Base-by-base conservation (phyloP, 2,888 invertebrate species). In the Margaritifera margaritifera region DNA sequence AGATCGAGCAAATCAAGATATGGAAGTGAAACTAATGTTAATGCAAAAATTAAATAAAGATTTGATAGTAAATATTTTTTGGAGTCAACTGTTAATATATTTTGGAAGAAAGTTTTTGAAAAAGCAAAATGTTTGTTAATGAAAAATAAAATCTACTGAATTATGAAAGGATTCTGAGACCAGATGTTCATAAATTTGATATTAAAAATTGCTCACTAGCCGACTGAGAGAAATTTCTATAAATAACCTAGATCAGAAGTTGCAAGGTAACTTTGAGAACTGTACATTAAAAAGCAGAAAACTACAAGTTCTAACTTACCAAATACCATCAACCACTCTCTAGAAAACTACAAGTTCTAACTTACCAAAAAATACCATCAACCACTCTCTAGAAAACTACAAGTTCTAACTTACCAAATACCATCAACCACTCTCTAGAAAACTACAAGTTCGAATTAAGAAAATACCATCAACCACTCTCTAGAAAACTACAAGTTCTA, bases 181-280 rank as follows among this genome's bases (percentile, higher is more conserved):
- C 11, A 11, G 15, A 42, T 42, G 15, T 42, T 42, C 42, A 42
- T 42, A 15, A 42, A 42, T 42, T 42, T 42, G 42, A 42, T 42
- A 11, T 42, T 42, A 42, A 42, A 42, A 8, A 42, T 15, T 8
- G 15, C 3, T 42, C 42, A 42, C 15, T 42, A 15, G 42, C 42
- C 3, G 42, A 42, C 15, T 42, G 11, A 15, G 42, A 42, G 42
- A 42, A 42, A 63, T 53, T 62, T 62, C 22, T 31, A 24, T 19
- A 20, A 62, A 50, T 64, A 61, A 76, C 77, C 77, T 67, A 77
- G 74, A 74, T 77, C 77, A 77, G 71, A 71, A 77, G 77, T 77
- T 77, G 77, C 77, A 74, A 60, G 56, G 72, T 74, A 71, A 73
- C 76, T 69, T 76, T 77, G 77, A 77, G 77, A 77, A 77, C 76